Percentiles rank a stretch among this genome's conserved stretches.
These are phyloP conservation scores for Neosilurus hyrtlii DNA, from an alignment of 2,797 vertebrate genomes.

Conservation along the genomic window DNA sequence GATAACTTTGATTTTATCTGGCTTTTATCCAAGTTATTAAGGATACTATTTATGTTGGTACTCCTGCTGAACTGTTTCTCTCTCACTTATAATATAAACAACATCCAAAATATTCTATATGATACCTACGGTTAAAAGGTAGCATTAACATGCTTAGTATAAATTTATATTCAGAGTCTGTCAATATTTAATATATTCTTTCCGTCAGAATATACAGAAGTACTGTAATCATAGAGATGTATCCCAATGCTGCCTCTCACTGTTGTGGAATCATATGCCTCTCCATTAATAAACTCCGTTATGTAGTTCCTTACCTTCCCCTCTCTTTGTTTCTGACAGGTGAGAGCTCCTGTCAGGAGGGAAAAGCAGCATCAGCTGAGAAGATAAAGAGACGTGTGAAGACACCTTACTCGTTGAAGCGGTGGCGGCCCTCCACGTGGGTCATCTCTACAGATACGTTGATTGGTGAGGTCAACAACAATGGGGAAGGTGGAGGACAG, in stretches of 20 bases:
- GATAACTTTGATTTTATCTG: background rate
- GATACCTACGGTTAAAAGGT: background rate
- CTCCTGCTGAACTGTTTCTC: background rate
- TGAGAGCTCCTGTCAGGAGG: conserved; percentile 73
- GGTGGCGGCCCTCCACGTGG: conserved; percentile 92
- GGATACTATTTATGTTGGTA: background rate
- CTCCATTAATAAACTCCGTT: background rate
- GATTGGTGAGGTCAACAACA: conserved; percentile 79
- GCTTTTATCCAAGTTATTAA: background rate
- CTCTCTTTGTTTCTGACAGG: conserved; percentile 58
- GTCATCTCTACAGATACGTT: conserved; percentile 83
- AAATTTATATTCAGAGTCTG: background rate
- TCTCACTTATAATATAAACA: background rate
- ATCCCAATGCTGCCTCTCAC: too few relatives aligned
- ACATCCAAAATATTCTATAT: background rate
- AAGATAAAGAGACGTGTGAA: conserved; percentile 95
- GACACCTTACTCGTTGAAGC: conserved; percentile 92
- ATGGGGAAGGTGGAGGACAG: conserved; percentile 40
- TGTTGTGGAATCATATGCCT: background rate
- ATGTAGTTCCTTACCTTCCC: background rate
- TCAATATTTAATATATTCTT: background rate
- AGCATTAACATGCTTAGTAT: background rate
- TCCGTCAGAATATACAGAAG: background rate
- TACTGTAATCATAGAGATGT: background rate
- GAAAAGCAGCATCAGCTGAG: conserved; percentile 81